Evolutionary conservation across 2,888 invertebrate genomes (phyloP), one percentile per base, ranked within the genome.

Genomic region (Odontomyia ornata): DNA sequence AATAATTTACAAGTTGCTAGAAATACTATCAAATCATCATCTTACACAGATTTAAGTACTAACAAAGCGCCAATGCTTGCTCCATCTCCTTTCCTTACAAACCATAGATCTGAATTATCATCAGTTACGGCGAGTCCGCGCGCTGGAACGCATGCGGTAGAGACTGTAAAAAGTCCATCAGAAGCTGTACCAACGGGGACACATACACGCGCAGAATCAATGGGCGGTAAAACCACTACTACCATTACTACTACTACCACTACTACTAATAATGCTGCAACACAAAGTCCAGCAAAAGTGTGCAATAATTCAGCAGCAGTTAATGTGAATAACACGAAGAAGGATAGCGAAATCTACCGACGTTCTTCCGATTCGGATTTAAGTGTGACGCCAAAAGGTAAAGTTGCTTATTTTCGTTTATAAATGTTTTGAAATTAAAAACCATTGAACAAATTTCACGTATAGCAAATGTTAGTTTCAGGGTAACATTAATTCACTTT

Each of bases 351-450:
- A 86, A 87, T 93, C 79, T 92, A 93, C 83, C 89, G 96, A 75
- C 89, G 97, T 81, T 96, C 96, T 2, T 97, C 97, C 1, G 98
- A 97, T 86, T 97, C 97, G 0, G 98, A 98, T 87, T 89, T 96
- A 81, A 96, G 95, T 88, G 92, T 96, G 69, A 95, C 96, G 13
- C 96, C 96, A 3, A 97, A 96, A 93, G 96, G 97, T 97, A 25
- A 60, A 18, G 9, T 56, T 56, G 56, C n/a, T 15, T 18, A 56
- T 56, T 11, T n/a, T n/a, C n/a, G n/a, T n/a, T n/a, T n/a, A n/a
- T n/a, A n/a, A 11, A 43, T 43, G 7, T 43, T 43, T 43, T 11
- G 43, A 11, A 43, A 7, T 7, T 43, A 43, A 43, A 11, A 43
- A 43, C 11, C 15, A 11, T 43, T 43, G 7, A 43, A 43, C 11